These are phyloP conservation scores for Rafetus swinhoei DNA, from an alignment of 2,113 vertebrate species.

Conservation along the genomic window DNA sequence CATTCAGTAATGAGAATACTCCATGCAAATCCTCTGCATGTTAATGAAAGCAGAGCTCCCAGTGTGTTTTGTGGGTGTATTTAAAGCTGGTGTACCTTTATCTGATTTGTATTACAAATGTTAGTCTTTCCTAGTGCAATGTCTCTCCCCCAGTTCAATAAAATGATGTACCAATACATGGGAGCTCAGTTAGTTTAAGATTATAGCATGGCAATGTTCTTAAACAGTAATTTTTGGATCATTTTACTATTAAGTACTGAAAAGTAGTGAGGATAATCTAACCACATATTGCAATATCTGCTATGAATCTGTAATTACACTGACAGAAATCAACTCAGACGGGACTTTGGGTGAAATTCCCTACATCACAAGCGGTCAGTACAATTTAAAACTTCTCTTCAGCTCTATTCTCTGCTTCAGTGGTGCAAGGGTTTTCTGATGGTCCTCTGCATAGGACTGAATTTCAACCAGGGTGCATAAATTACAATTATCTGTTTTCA, in stretches of 20 bases:
- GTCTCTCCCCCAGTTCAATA: neutral
- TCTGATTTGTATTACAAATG: conserved; percentile 24
- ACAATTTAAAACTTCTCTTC: neutral
- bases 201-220: neutral
- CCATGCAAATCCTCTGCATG: neutral
- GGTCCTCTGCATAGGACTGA: neutral
- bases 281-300: neutral
- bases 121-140: conserved; percentile 11
- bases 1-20: neutral
- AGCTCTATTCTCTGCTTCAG: neutral
- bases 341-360: neutral
- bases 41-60: neutral
- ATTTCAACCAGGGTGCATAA: neutral
- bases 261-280: neutral
- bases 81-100: neutral
- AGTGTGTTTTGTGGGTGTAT: neutral
- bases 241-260: neutral
- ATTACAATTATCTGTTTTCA: neutral
- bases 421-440: neutral
- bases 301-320: neutral
- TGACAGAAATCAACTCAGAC: neutral
- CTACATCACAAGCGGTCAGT: neutral
- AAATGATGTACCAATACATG: neutral
- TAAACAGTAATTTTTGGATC: neutral
- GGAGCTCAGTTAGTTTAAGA: neutral